phyloP scores from a whole-genome alignment of 2,797 vertebrate genomes.

The Lepidocolaptes lacrymiger region DNA sequence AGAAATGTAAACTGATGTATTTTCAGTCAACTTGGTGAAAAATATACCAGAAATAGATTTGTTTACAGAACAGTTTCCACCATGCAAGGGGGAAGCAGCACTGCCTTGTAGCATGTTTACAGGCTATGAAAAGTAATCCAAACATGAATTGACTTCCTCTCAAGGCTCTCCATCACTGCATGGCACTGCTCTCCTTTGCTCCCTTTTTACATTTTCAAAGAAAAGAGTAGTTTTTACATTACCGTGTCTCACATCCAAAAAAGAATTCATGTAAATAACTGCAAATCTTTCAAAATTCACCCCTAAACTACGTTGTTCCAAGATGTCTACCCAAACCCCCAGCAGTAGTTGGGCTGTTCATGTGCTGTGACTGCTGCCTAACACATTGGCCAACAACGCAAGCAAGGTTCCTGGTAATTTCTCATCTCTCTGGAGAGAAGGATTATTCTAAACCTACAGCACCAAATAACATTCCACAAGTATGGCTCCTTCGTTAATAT shows the following conservation, averaged over 20 bases:
- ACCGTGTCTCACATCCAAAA: background rate
- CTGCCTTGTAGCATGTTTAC: background rate
- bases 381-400: background rate
- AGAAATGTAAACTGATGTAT: background rate
- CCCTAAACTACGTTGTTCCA: background rate
- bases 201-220: background rate
- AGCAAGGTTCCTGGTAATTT: background rate
- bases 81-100: background rate
- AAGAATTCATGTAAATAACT: background rate
- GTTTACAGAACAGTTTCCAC: conserved; percentile 3
- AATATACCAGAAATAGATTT: conserved; percentile 12
- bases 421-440: background rate
- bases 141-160: background rate
- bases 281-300: background rate
- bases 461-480: background rate
- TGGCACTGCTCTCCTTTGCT: background rate
- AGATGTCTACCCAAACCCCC: background rate
- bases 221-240: background rate
- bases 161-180: background rate
- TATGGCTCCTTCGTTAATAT: background rate
- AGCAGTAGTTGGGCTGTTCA: accelerated
- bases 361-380: accelerated
- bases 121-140: background rate
- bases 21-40: background rate
- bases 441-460: background rate